Base-by-base conservation (phyloP, 1,140 invertebrate genomes). In the Eubasilissa regina region DNA sequence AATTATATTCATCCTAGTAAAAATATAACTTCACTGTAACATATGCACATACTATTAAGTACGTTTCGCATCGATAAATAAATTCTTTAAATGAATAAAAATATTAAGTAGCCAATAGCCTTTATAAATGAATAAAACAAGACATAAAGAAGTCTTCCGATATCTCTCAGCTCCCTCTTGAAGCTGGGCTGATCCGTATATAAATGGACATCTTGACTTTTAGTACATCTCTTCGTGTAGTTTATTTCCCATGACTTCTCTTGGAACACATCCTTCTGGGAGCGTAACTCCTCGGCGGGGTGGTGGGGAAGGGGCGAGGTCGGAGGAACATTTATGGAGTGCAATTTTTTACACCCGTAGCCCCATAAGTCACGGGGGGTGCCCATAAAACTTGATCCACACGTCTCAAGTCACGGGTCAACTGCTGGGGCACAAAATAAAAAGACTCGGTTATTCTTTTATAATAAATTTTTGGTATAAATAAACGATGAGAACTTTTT, bases 281-380 rank as follows among this genome's bases (percentile, higher is more conserved):
- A 74, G 70, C 68, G 21, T 55, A 74, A 55, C 35, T 55, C 70
- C 35, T 0, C 15, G 17, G 51, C 51, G 51, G 70, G 66, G 13
- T 47, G 25, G 1, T 1, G 25, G 25, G 25, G 25, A 6, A 6
- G 25, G 25, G 1, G 25, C 1, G 25, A 35, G 25, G 25, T 35
- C 25, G 44, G 66, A 21, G 51, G 21, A 74, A 74, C 70, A 74
- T 74, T 74, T 74, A 74, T 74, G 75, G 74, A 44, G 73, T 80
- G 79, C 75, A 80, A 80, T 80, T 80, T 80, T 80, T 80, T 80
- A 80, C 79, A 76, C 72, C 62, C 43, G 74, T 55, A 64, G 21
- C 79, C 43, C 35, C 79, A 80, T 80, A 80, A 80, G 79, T 80
- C 79, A 80, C 73, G 35, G 21, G 56, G 21, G 58, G 13, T n/a